These are phyloP conservation scores for Platycheirus albimanus DNA, from an alignment of 2,888 invertebrate genomes.

Conservation along the genomic window DNA sequence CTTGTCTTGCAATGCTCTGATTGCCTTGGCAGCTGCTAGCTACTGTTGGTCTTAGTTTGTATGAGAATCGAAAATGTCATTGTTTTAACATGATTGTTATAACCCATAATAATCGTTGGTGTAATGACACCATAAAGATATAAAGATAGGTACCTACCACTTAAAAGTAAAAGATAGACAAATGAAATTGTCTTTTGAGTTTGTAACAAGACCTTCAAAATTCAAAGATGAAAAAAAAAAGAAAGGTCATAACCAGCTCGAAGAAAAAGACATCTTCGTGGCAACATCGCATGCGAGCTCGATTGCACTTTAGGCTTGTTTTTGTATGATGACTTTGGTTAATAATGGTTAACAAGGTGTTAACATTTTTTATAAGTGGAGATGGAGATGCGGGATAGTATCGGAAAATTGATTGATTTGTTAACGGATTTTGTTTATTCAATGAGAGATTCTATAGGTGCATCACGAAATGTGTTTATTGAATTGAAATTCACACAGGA, in stretches of 20 bases:
- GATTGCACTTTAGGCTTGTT: conserved; percentile 22
- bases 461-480: not conserved
- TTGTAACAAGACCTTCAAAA: conserved; percentile 48
- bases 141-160: no score
- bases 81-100: conserved; percentile 3
- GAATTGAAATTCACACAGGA: conserved; percentile 25
- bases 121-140: no score
- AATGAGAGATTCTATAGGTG: conserved; percentile 10
- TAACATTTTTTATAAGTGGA: conserved; percentile 44
- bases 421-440: conserved; percentile 24
- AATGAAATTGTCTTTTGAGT: conserved; percentile 41
- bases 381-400: conserved; percentile 37
- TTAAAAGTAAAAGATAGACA: conserved; percentile 31
- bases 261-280: not conserved
- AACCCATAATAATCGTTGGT: not conserved
- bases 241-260: conserved; percentile 46
- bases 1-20: conserved; percentile 12
- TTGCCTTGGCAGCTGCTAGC: not conserved
- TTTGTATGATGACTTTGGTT: conserved; percentile 17
- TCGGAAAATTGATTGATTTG: conserved; percentile 50
- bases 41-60: no score
- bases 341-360: conserved; percentile 58
- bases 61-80: not conserved
- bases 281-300: not conserved
- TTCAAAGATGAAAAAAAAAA: conserved; percentile 9